Evolutionary conservation across 2,888 invertebrate species (phyloP), one percentile per base, ranked within the genome.

Genomic region (Axea sp.): DNA sequence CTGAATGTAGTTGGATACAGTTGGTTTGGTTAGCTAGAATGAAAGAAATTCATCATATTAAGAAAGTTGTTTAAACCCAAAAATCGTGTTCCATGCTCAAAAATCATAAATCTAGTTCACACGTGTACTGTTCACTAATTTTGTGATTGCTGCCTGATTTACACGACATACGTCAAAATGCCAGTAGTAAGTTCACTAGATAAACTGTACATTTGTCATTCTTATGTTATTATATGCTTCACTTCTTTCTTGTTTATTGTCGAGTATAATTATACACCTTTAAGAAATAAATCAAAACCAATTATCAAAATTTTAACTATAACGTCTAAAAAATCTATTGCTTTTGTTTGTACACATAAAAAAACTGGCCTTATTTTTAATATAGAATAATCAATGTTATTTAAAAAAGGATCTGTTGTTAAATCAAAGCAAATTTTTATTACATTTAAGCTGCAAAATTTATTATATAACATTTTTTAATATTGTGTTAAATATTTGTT

Each of bases 131-230:
- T 26, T 53, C 6, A 12, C 17, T 53, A 14, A 19, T 33, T 35
- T 64, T 45, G 8, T 51, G 64, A 43, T 17, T 24, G 35, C 12
- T 26, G 30, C 28, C 28, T 11, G 33, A 45, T 7, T 19, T 19
- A 19, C 57, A 45, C 71, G 28, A 77, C 73, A 71, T 67, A 64
- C 68, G 71, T 67, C 73, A 77, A 75, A 76, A 77, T 77, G 76
- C 76, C 77, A 53, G 51, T 75, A 71, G 77, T 77, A 14, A 73
- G 75, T 68, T 51, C 5, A 15, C n/a, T 37, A 9, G n/a, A 45
- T 39, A 24, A 67, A 33, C 7, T 45, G 14, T 39, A 43, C 15
- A 1, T 53, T 30, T 43, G 19, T 60, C 8, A 28, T 28, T 37
- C n/a, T 47, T 47, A 30, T 43, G 7, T 8, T 6, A 28, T 30